Conservation (phyloP, 1,140 invertebrate species). For the Globodera rostochiensis region DNA sequence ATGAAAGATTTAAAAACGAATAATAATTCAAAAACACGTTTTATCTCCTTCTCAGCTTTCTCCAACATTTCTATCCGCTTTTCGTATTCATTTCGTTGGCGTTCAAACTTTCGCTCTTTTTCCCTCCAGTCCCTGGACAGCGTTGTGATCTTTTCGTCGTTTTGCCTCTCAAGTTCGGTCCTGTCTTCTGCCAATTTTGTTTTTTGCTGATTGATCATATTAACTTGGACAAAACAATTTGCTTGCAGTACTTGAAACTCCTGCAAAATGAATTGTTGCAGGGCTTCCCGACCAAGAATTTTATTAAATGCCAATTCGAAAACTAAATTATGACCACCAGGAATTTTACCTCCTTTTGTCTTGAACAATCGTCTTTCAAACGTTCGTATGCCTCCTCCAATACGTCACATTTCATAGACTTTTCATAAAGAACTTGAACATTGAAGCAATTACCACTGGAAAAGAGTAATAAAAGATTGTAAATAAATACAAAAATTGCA, state of each 20-base stretch:
- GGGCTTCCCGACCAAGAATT: no score
- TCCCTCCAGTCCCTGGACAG: conserved; percentile 38
- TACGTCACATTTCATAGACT: conserved; percentile 18
- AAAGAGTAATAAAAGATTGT: background rate
- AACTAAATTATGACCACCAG: no score
- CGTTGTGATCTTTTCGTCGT: conserved; percentile 27
- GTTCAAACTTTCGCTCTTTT: conserved; percentile 37
- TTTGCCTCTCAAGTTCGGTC: conserved; percentile 33
- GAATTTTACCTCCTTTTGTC: background rate
- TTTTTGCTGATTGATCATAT: conserved; percentile 17
- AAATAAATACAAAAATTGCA: no score
- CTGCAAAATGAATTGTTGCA: background rate
- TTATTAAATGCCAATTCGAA: background rate
- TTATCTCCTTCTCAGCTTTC: conserved; percentile 34
- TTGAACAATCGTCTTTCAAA: background rate
- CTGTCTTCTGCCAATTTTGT: conserved; percentile 30
- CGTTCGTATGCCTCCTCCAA: background rate
- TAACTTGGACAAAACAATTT: conserved; percentile 18
- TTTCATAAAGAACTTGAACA: conserved; percentile 18
- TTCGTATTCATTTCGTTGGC: conserved; percentile 30
- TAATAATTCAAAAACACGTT: conserved; percentile 15
- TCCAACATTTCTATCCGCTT: conserved; percentile 35
- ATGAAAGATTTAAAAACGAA: conserved; percentile 9
- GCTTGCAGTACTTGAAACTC: conserved; percentile 26
- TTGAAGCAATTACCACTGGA: conserved; percentile 16